These are phyloP conservation scores for Ptyas mucosa DNA, from an alignment of 2,113 vertebrate species.

Conservation along the genomic window DNA sequence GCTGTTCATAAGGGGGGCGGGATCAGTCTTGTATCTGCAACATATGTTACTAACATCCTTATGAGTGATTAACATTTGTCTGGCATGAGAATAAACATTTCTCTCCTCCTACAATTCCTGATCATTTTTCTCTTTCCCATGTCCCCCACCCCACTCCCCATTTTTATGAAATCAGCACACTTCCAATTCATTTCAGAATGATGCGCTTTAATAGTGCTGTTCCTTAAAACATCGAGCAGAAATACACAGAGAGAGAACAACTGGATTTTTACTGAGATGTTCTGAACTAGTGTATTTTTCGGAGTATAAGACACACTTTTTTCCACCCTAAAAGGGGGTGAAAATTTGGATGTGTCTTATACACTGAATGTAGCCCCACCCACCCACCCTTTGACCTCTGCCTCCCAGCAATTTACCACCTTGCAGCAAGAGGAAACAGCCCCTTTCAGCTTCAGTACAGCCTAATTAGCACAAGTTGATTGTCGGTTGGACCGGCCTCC, in stretches of 20 bases:
- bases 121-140: neutral
- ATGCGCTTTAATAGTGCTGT: constrained; percentile 41
- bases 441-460: too few species aligned
- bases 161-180: constrained; percentile 58
- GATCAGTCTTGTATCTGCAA: neutral
- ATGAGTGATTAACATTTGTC: constrained; percentile 10
- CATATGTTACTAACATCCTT: constrained; percentile 32
- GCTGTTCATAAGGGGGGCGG: neutral
- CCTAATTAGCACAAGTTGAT: too few species aligned
- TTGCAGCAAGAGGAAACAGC: too few species aligned
- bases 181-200: constrained; percentile 50
- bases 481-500: too few species aligned
- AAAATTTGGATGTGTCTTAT: too few species aligned
- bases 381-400: too few species aligned
- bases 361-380: too few species aligned
- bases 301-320: too few species aligned
- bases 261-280: constrained; percentile 47
- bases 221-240: constrained; percentile 47
- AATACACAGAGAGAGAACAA: constrained; percentile 35
- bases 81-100: constrained; percentile 48
- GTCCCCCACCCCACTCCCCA: neutral
- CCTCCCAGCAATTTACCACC: too few species aligned
- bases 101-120: constrained; percentile 45
- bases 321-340: too few species aligned
- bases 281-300: neutral